phyloP scores from a whole-genome alignment of 2,888 invertebrate genomes.

The Protophormia terraenovae region DNA sequence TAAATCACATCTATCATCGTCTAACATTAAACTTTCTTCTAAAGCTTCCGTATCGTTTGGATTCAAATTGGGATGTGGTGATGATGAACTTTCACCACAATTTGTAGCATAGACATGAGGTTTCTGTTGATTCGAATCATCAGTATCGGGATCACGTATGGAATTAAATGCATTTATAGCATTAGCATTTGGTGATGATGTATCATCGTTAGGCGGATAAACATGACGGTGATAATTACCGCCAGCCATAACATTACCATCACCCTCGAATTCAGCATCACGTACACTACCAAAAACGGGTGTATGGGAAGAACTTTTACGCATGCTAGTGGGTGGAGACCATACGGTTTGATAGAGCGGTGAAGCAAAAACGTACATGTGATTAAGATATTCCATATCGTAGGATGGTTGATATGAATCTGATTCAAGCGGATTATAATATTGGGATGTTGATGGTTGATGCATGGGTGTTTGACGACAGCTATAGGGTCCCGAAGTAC shows the following conservation, averaged over 20 bases:
- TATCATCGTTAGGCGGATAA: slow-evolving; percentile 80
- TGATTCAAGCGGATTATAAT: slow-evolving; percentile 81
- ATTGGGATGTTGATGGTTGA: slow-evolving; percentile 78
- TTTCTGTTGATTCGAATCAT: slow-evolving; percentile 78
- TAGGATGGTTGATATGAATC: slow-evolving; percentile 81
- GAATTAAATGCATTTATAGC: slow-evolving; percentile 79
- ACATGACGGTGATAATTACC: slow-evolving; percentile 79
- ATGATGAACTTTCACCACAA: slow-evolving; percentile 80
- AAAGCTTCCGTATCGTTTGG: slow-evolving; percentile 75
- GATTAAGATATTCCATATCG: slow-evolving; percentile 80
- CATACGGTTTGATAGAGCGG: slow-evolving; percentile 81
- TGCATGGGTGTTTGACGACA: slow-evolving; percentile 81
- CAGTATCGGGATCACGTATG: slow-evolving; percentile 79
- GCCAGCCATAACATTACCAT: slow-evolving; percentile 72
- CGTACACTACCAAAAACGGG: slow-evolving; percentile 80
- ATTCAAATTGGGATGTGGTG: slow-evolving; percentile 75
- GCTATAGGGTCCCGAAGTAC: slow-evolving; percentile 79
- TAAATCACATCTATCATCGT: slow-evolving; percentile 77
- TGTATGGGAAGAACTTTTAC: slow-evolving; percentile 80
- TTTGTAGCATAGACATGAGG: slow-evolving; percentile 80
- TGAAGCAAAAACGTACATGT: slow-evolving; percentile 81
- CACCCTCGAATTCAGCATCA: slow-evolving; percentile 79
- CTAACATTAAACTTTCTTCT: slow-evolving; percentile 74
- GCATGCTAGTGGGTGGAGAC: slow-evolving; percentile 80
- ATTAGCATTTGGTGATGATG: slow-evolving; percentile 80